phyloP scores from a whole-genome alignment of 92 coral and sea anemone genomes.

The Diadumene lineata region DNA sequence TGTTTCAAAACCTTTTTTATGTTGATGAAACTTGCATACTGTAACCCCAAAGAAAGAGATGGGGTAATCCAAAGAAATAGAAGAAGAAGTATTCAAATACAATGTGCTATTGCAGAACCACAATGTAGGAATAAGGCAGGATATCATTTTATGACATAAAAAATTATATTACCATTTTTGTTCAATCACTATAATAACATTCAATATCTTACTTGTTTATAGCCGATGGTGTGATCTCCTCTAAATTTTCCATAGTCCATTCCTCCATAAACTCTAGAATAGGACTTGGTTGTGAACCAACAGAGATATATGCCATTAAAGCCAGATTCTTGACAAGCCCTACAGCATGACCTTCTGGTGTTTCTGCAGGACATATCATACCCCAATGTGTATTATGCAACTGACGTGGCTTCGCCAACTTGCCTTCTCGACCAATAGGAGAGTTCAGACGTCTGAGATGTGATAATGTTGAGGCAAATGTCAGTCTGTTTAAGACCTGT shows the following conservation, averaged over 20 bases:
- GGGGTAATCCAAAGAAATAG: too few species aligned
- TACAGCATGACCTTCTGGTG: conserved; percentile 99
- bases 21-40: too few species aligned
- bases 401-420: conserved; percentile 96
- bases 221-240: conserved; percentile 98
- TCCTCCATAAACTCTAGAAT: conserved; percentile 99
- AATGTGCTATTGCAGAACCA: too few species aligned
- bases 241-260: conserved; percentile 99
- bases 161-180: too few species aligned
- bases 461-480: conserved; percentile 95
- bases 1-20: too few species aligned
- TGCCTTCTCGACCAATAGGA: conserved; percentile 99
- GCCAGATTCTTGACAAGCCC: conserved; percentile 98
- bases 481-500: conserved; percentile 92
- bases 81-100: too few species aligned
- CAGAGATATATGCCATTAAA: conserved; percentile 97
- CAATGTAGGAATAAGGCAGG: too few species aligned
- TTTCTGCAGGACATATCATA: conserved; percentile 99
- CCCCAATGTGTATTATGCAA: conserved; percentile 99
- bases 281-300: conserved; percentile 99
- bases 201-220: conserved; percentile 83
- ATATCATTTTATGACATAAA: too few species aligned
- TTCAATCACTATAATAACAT: too few species aligned
- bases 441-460: conserved; percentile 98
- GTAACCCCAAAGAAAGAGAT: too few species aligned